Evolutionary conservation across 2,888 invertebrate genomes (phyloP), one percentile per base, ranked within the genome.

Genomic region (Aphodius granarius): DNA sequence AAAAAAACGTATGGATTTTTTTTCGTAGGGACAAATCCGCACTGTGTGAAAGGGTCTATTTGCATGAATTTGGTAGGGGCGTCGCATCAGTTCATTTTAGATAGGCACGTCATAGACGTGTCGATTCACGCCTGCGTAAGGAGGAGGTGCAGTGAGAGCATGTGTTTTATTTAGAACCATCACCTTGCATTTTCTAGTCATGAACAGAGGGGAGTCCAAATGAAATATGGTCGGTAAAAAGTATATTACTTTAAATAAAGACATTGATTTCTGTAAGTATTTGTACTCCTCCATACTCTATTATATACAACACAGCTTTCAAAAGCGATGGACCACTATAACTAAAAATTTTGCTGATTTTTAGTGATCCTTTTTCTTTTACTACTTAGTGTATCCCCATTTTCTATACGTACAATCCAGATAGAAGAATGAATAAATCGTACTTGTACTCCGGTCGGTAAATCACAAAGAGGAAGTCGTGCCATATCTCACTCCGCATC

Each of bases 391-490:
- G n/a, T 13, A 43, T 43, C 43, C 43, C 43, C 43, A 43, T 43
- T 1, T 43, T 43, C 43, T 9, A 43, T 43, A 43, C 43, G 3
- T n/a, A n/a, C n/a, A n/a, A n/a, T 3, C 43, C 43, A 43, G 1
- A 43, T 2, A 9, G 9, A 9, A 1, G 43, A 43, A 43, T 13
- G 43, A 43, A 13, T 43, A 9, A 3, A 43, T 43, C 43, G 43
- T 43, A 43, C 3, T 6, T 43, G 43, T 9, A 43, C 43, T 43
- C 43, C 43, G 43, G 43, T 43, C 43, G 72, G 63, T 72, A 63
- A 72, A 63, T 72, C 72, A 72, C 43, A 72, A 43, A 20, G 43
- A 72, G 72, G 72, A 72, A 72, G 63, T 72, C 72, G 72, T 72
- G 72, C 72, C 63, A 17, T 72, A 72, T 72, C 72, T 19, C 21